A percentile compares a stretch with the other conserved stretches of the same genome.
phyloP scores from a whole-genome alignment of 2,113 vertebrate genomes.

The Lichenostomus cassidix region DNA sequence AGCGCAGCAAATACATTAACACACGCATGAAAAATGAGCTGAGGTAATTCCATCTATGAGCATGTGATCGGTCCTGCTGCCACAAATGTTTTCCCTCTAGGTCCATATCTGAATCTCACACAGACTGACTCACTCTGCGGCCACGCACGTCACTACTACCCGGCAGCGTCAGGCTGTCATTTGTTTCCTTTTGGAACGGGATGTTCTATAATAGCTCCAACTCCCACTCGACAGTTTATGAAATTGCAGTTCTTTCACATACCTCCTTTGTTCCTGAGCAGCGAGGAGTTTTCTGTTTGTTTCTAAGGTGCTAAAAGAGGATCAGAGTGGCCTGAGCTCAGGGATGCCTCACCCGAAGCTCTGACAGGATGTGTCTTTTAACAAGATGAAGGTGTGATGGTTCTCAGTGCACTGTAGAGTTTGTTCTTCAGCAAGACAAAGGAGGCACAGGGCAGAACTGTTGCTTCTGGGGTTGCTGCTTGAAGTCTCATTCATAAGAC shows the following conservation, averaged over 20 bases:
- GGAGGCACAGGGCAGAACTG: not conserved
- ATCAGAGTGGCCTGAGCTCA: not conserved
- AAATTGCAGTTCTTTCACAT: conserved; percentile 31
- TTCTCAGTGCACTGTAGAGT: not conserved
- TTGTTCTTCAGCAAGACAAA: not conserved
- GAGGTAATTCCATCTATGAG: conserved; percentile 60
- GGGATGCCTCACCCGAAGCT: not conserved
- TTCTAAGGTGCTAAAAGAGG: not conserved
- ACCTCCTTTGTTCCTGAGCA: conserved; percentile 22
- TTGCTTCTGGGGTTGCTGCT: not conserved
- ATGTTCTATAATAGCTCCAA: conserved; percentile 54
- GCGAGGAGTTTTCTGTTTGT: not conserved
- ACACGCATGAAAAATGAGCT: conserved; percentile 54
- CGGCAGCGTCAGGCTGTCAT: conserved; percentile 12
- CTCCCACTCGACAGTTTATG: conserved; percentile 20
- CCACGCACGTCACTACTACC: conserved; percentile 9
- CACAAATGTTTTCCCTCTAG: conserved; percentile 57
- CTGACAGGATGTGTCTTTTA: not conserved
- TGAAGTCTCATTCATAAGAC: not conserved
- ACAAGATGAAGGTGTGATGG: not conserved
- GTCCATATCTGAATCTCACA: conserved; percentile 35
- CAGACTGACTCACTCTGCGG: conserved; percentile 49
- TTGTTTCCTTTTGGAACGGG: conserved; percentile 58
- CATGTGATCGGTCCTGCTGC: conserved; percentile 18
- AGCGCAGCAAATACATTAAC: conserved; percentile 17